Evolutionary conservation across 2,888 invertebrate genomes (phyloP).

Genomic region (Lithophane ornitopus): DNA sequence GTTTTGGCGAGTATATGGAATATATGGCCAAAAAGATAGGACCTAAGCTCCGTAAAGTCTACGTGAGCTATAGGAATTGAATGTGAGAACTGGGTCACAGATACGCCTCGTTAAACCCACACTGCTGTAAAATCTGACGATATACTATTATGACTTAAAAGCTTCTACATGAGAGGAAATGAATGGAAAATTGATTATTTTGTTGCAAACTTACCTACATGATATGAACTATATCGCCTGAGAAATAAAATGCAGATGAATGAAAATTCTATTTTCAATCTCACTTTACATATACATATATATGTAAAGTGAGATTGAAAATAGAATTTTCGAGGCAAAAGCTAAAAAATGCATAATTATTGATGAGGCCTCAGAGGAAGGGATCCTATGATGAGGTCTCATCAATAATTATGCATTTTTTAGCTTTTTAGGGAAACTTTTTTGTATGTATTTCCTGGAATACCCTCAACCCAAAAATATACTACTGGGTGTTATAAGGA

Average conservation of each 20-base stretch:
- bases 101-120: conserved; percentile 46
- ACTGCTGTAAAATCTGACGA: conserved; percentile 36
- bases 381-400: no score
- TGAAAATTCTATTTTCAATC: no score
- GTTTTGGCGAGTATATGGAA: not conserved
- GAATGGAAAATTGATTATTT: not conserved
- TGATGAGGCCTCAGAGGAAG: not conserved
- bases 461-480: not conserved
- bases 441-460: not conserved
- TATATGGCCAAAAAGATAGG: not conserved
- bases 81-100: conserved; percentile 51
- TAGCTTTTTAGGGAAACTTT: not conserved
- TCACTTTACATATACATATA: no score
- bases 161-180: conserved; percentile 16
- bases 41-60: conserved; percentile 38
- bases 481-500: no score
- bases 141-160: conserved; percentile 30
- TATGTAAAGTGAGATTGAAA: not conserved
- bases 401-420: no score
- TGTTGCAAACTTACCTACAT: not conserved
- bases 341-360: not conserved
- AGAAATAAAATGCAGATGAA: not conserved
- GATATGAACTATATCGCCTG: not conserved
- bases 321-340: not conserved
- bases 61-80: conserved; percentile 47